Conservation (phyloP, 2,797 vertebrate species). For the Poeciliopsis presidionis region DNA sequence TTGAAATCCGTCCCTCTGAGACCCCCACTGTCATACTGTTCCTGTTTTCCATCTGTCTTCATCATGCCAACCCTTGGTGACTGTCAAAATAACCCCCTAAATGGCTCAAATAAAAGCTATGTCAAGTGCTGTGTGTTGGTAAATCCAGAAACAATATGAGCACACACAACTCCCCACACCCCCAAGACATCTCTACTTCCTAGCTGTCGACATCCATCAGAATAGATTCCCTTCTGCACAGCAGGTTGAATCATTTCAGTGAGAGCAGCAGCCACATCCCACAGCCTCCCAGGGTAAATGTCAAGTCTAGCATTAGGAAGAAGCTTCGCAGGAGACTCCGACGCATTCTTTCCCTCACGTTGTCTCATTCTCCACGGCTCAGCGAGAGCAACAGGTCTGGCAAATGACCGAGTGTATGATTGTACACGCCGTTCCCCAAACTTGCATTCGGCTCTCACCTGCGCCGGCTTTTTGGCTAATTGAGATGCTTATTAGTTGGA, state of each 20-base stretch:
- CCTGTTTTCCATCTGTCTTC: slow-evolving; percentile 42
- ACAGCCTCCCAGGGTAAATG: slow-evolving; percentile 74
- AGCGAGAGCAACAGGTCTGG: slow-evolving; percentile 59
- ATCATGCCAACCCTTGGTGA: slow-evolving; percentile 33
- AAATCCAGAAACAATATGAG: slow-evolving; percentile 60
- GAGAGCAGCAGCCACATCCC: slow-evolving; percentile 57
- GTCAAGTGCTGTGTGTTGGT: slow-evolving; percentile 49
- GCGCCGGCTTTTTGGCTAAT: slow-evolving; percentile 27
- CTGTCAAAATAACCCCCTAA: slow-evolving; percentile 37
- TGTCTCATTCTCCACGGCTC: slow-evolving; percentile 55
- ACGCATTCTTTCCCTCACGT: slow-evolving; percentile 55
- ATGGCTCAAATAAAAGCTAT: slow-evolving; percentile 34
- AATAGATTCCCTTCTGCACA: slow-evolving; percentile 51
- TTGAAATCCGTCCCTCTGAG: slow-evolving; percentile 29
- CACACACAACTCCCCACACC: slow-evolving; percentile 28
- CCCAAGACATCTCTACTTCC: slow-evolving; percentile 48
- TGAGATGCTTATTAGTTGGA: slow-evolving; percentile 6
- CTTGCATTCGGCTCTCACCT: slow-evolving; percentile 4
- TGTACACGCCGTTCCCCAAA: slow-evolving; percentile 30
- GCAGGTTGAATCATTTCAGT: slow-evolving; percentile 72
- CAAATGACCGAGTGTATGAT: slow-evolving; percentile 33
- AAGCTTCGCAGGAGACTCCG: slow-evolving; percentile 54
- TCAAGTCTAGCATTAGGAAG: slow-evolving; percentile 70
- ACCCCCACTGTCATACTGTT: slow-evolving; percentile 36
- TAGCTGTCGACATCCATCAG: slow-evolving; percentile 58